Conservation (phyloP, 2,888 invertebrate species). For the Trissoscelio sp. region DNA sequence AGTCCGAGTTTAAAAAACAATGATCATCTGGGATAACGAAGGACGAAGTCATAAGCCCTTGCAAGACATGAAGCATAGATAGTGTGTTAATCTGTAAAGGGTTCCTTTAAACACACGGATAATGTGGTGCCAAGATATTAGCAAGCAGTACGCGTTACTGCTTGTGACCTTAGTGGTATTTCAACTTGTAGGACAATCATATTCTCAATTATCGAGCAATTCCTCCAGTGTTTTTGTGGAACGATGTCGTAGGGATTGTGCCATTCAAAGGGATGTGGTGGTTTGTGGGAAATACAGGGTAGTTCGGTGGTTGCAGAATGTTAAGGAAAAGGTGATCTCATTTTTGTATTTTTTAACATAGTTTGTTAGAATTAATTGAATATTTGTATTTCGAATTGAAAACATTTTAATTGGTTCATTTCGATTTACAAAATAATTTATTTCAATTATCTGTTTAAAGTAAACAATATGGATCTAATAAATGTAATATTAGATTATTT, state of each 20-base stretch:
- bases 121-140: constrained; percentile 40
- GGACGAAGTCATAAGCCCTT: background rate
- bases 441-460: too few species aligned
- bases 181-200: constrained; percentile 65
- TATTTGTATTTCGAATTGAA: too few species aligned
- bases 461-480: too few species aligned
- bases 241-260: constrained; percentile 78
- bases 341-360: too few species aligned
- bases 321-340: constrained; percentile 78
- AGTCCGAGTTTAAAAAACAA: too few species aligned
- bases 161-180: constrained; percentile 66
- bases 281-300: constrained; percentile 80
- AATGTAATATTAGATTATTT: too few species aligned
- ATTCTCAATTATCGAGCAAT: constrained; percentile 67
- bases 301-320: constrained; percentile 78
- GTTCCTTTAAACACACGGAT: constrained; percentile 8
- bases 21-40: constrained; percentile 2
- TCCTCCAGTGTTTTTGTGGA: constrained; percentile 77
- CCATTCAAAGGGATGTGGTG: constrained; percentile 74
- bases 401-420: too few species aligned
- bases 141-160: constrained; percentile 24
- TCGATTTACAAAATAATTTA: too few species aligned
- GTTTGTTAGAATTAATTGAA: too few species aligned
- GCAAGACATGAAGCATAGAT: constrained; percentile 47
- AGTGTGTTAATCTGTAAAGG: constrained; percentile 13